Conservation (phyloP, 2,113 vertebrate species). For the Cephalopterus ornatus region DNA sequence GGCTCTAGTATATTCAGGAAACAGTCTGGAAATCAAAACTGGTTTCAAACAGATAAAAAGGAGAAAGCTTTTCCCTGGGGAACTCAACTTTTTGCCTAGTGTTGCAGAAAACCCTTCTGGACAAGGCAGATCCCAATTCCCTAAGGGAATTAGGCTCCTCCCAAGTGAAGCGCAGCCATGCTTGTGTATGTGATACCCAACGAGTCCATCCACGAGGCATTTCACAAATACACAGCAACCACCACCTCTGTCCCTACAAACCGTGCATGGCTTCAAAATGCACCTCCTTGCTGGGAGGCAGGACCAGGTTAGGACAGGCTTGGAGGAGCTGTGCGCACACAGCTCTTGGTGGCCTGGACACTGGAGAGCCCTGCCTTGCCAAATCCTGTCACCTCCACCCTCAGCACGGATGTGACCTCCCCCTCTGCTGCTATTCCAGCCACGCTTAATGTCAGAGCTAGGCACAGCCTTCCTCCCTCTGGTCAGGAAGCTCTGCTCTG, state of each 20-base stretch:
- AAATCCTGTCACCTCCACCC: neutral
- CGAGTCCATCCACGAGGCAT: fast-evolving
- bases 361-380: neutral
- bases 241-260: neutral
- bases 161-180: fast-evolving
- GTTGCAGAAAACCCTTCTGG: neutral
- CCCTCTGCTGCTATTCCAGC: neutral
- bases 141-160: neutral
- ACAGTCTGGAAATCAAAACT: neutral
- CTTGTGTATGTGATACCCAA: fast-evolving
- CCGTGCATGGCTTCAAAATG: neutral
- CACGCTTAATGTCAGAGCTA: neutral
- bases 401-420: fast-evolving
- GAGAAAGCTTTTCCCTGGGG: neutral
- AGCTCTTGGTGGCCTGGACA: neutral
- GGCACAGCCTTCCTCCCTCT: neutral
- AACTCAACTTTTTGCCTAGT: neutral
- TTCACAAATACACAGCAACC: neutral
- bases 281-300: neutral
- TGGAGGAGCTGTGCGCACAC: neutral
- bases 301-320: neutral
- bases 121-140: neutral
- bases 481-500: neutral
- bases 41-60: neutral
- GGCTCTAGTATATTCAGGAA: neutral